phyloP scores from a whole-genome alignment of 1,140 invertebrate species.

The Microplitis demolitor region DNA sequence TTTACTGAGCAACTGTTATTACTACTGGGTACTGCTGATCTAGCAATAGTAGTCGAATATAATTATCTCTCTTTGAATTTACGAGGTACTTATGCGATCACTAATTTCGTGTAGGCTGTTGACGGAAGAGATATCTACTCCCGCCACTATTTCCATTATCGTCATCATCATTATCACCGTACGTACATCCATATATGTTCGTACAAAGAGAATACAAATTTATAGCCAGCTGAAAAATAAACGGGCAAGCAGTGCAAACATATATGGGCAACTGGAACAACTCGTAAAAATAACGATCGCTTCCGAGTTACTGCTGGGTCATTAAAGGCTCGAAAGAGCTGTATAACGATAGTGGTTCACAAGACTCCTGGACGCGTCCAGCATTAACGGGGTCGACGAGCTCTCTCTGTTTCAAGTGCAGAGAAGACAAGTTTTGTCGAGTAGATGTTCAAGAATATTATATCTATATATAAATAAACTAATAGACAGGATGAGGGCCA shows the following conservation, averaged over 20 bases:
- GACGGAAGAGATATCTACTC: background rate
- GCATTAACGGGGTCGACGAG: slow-evolving; percentile 36
- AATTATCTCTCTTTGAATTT: slow-evolving; percentile 26
- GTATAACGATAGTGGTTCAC: slow-evolving; percentile 28
- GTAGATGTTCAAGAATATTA: background rate
- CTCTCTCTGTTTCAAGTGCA: background rate
- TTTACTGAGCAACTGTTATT: background rate
- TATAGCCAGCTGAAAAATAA: background rate
- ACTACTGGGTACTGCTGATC: too few relatives aligned
- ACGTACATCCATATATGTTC: background rate
- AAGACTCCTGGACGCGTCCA: slow-evolving; percentile 33
- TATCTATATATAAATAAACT: background rate
- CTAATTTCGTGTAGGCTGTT: slow-evolving; percentile 22
- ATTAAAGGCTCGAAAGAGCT: slow-evolving; percentile 50
- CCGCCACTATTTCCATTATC: too few relatives aligned
- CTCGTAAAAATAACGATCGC: slow-evolving; percentile 53
- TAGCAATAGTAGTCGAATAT: background rate
- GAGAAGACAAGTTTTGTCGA: slow-evolving; percentile 1
- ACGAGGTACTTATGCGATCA: slow-evolving; percentile 28
- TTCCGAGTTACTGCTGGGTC: slow-evolving; percentile 41
- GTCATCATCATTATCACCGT: too few relatives aligned
- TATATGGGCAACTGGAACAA: slow-evolving; percentile 27
- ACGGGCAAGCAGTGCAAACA: background rate
- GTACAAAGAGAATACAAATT: too few relatives aligned
- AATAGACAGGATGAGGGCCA: slow-evolving; percentile 9